phyloP scores from a whole-genome alignment of 2,113 vertebrate species.

The Origma solitaria region DNA sequence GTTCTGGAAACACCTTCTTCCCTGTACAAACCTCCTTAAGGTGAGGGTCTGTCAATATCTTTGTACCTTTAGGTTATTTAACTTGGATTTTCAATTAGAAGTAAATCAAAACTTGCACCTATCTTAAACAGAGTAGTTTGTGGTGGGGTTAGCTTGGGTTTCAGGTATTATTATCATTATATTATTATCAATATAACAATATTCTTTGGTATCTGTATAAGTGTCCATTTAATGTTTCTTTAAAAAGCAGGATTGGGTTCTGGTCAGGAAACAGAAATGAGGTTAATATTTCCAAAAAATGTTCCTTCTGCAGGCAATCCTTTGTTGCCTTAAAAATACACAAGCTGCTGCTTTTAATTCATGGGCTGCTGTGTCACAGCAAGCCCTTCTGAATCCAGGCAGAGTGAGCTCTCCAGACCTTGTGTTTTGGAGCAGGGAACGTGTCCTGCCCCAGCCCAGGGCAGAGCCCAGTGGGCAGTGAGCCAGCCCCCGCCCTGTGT shows the following conservation, averaged over 20 bases:
- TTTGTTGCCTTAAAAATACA: background rate
- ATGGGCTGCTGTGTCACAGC: background rate
- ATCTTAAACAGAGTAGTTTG: background rate
- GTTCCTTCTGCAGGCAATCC: background rate
- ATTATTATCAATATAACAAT: too few species aligned
- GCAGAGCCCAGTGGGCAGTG: background rate
- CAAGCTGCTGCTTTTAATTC: background rate
- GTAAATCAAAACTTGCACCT: background rate
- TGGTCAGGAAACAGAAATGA: background rate
- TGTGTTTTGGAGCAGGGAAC: background rate
- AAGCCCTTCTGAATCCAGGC: background rate
- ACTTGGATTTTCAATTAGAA: background rate
- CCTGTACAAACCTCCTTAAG: background rate
- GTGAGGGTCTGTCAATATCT: slow-evolving; percentile 2
- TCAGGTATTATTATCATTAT: too few species aligned
- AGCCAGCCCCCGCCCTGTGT: background rate
- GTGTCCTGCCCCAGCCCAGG: background rate
- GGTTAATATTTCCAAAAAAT: background rate
- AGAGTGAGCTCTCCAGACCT: too few species aligned
- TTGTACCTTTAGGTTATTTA: background rate
- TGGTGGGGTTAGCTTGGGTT: background rate
- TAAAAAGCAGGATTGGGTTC: background rate
- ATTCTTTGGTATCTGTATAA: background rate
- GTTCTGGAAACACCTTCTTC: background rate
- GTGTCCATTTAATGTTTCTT: background rate